These are phyloP conservation scores for Hapalemur alaotrensis DNA, from an alignment of 2,797 vertebrate genomes.

Conservation along the genomic window DNA sequence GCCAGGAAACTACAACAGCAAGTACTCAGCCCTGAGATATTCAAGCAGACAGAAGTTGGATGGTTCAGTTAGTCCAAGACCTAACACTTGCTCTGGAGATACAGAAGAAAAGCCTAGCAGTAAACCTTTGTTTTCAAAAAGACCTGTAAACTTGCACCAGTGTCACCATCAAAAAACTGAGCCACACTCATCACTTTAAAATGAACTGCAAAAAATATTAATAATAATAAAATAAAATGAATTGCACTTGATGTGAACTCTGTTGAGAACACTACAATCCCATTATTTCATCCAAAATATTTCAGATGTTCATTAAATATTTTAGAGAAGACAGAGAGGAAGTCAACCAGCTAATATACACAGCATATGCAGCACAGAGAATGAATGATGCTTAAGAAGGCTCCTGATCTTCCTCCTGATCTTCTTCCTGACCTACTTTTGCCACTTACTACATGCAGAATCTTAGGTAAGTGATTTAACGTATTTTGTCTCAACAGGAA, in stretches of 20 bases:
- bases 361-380: fast-evolving
- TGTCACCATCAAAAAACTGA: neutral
- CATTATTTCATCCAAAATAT: neutral
- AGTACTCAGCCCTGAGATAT: neutral
- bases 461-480: neutral
- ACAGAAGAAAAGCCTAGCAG: neutral
- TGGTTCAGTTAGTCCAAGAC: neutral
- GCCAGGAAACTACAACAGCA: slow-evolving; percentile 13
- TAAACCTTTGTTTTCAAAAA: neutral
- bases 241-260: neutral
- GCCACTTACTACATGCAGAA: neutral
- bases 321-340: neutral
- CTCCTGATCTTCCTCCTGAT: no score
- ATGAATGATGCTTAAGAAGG: neutral
- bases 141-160: neutral
- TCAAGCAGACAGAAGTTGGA: neutral
- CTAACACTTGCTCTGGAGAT: neutral
- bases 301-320: slow-evolving; percentile 27
- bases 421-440: neutral
- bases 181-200: neutral
- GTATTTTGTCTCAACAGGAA: neutral
- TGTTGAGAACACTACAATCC: neutral
- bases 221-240: neutral
- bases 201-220: neutral
- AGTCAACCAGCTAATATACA: neutral